Evolutionary conservation across 2,797 vertebrate genomes (phyloP).

Genomic region (Sebastes steindachneri): DNA sequence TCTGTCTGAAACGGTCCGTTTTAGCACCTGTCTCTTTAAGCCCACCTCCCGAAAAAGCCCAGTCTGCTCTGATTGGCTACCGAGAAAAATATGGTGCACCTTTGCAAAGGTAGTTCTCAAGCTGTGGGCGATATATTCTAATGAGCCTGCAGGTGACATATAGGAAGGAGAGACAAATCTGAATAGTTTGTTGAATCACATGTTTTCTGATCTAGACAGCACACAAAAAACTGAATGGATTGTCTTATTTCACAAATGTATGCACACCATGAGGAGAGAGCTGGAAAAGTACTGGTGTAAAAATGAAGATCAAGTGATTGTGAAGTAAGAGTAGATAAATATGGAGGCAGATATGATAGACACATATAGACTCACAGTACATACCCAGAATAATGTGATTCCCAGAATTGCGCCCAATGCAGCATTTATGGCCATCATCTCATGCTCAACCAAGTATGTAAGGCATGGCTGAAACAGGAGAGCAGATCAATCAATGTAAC

Average conservation of each 20-base stretch:
- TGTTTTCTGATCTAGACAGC: too few relatives aligned
- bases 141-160: too few relatives aligned
- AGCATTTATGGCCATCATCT: accelerated
- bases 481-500: background rate
- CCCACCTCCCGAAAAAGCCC: too few relatives aligned
- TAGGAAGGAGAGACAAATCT: too few relatives aligned
- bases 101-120: too few relatives aligned
- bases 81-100: too few relatives aligned
- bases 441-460: background rate
- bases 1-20: too few relatives aligned
- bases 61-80: too few relatives aligned
- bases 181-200: too few relatives aligned
- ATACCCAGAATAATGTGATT: conserved; percentile 53
- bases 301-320: background rate
- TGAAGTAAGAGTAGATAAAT: background rate
- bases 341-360: background rate
- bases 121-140: too few relatives aligned
- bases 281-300: background rate
- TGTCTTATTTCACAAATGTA: too few relatives aligned
- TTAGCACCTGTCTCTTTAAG: too few relatives aligned
- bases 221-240: accelerated
- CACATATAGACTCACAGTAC: background rate
- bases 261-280: background rate
- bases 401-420: background rate
- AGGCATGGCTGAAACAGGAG: conserved; percentile 58